Conservation (phyloP, 2,797 vertebrate genomes). For the Lindbergichthys nudifrons region DNA sequence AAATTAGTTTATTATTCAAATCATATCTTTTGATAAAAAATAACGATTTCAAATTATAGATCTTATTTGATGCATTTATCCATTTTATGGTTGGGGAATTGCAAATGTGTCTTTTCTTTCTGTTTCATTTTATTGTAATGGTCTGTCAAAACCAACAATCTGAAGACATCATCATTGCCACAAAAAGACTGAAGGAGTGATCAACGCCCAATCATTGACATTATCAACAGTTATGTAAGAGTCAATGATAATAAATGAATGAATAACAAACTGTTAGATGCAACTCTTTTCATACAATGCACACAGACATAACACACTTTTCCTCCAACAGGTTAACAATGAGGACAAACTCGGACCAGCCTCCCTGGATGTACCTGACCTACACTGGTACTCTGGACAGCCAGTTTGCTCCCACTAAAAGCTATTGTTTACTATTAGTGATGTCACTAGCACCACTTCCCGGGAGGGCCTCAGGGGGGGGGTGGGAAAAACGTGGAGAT, state of each 20-base stretch:
- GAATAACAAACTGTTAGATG: neutral
- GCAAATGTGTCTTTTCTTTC: neutral
- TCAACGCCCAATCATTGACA: neutral
- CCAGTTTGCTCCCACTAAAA: slow-evolving; percentile 61
- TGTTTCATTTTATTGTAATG: neutral
- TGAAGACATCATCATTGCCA: neutral
- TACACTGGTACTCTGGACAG: slow-evolving; percentile 32
- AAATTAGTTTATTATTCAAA: slow-evolving; percentile 18
- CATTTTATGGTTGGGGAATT: neutral
- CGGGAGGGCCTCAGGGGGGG: slow-evolving; percentile 76
- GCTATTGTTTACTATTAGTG: slow-evolving; percentile 82
- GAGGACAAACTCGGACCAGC: neutral
- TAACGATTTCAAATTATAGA: neutral
- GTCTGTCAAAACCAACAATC: neutral
- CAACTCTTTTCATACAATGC: neutral
- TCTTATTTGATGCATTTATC: neutral
- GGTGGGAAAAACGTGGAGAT: slow-evolving; percentile 75
- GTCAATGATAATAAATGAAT: neutral
- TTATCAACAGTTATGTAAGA: neutral
- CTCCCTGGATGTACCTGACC: slow-evolving; percentile 50
- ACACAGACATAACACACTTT: slow-evolving; percentile 4
- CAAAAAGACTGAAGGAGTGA: neutral
- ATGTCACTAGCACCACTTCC: slow-evolving; percentile 83
- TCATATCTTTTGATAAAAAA: neutral
- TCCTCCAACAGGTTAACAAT: neutral